A percentile compares a stretch with the other conserved stretches of the same genome.
Conservation (phyloP, 2,888 invertebrate species). For the Tipula unca region DNA sequence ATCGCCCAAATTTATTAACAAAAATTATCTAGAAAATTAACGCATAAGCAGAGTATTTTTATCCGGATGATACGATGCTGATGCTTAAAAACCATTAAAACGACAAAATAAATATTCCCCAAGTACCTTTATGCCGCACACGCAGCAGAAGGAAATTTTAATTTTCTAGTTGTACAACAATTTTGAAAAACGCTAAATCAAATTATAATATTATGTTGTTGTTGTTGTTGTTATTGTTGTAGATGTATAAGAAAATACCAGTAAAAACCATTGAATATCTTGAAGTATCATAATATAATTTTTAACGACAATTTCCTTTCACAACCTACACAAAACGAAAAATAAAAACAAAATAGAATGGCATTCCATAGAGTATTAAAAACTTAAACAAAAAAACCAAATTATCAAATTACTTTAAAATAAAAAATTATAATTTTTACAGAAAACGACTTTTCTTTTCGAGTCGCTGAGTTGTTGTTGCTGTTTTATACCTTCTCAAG, state of each 20-base stretch:
- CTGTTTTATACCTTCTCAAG: background rate
- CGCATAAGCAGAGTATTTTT: background rate
- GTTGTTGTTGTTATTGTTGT: background rate
- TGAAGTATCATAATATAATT: conserved; percentile 8
- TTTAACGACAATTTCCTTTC: conserved; percentile 8
- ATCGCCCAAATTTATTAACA: background rate
- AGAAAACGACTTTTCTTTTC: background rate
- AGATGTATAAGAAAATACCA: background rate
- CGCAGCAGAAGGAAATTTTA: background rate
- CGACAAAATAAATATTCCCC: background rate
- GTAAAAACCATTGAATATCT: background rate
- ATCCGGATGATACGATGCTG: background rate
- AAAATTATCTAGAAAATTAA: background rate
- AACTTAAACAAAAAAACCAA: background rate
- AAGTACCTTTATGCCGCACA: background rate
- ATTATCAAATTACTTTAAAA: conserved; percentile 14
- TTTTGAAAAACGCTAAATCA: background rate
- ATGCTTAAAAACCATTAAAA: background rate
- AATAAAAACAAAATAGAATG: background rate
- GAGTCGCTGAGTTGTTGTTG: background rate
- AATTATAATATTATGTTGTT: background rate
- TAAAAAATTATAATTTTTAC: background rate
- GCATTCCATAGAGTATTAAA: background rate
- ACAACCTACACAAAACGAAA: background rate
- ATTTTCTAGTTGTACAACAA: background rate